Evolutionary conservation across 2,797 vertebrate genomes (phyloP).

Genomic region (Enteromius anoplus): DNA sequence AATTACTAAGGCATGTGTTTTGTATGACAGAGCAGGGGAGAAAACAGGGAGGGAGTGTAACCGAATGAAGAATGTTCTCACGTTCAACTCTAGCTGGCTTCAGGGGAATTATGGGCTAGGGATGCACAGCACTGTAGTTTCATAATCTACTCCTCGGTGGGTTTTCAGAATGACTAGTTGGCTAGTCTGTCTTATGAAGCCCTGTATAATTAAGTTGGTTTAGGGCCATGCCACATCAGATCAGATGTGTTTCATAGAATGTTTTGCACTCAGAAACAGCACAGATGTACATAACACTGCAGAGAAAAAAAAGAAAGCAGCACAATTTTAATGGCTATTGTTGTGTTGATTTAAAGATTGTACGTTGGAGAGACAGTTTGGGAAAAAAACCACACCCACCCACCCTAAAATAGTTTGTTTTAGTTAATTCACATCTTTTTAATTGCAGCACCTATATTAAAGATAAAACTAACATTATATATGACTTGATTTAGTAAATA

Average conservation of each 20-base stretch:
- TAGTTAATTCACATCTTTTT: neutral
- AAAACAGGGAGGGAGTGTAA: neutral
- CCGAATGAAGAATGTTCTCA: conserved; percentile 9
- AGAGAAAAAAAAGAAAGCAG: neutral
- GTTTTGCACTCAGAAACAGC: neutral
- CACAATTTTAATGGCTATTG: neutral
- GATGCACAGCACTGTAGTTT: conserved; percentile 3
- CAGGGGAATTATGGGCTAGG: conserved; percentile 21
- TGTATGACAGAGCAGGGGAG: conserved; percentile 16
- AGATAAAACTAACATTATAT: neutral
- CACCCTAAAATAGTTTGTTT: neutral
- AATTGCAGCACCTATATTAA: neutral
- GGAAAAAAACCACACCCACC: neutral
- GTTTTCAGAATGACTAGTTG: conserved; percentile 10
- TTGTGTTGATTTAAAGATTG: neutral
- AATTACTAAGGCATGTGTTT: conserved; percentile 37
- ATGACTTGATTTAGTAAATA: neutral
- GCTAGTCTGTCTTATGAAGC: neutral
- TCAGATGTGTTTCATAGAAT: neutral
- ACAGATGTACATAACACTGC: neutral
- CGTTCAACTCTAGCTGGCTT: neutral
- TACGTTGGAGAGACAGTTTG: neutral
- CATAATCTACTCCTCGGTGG: neutral
- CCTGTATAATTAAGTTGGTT: conserved; percentile 26
- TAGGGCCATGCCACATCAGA: neutral